Evolutionary conservation across 2,797 vertebrate genomes (phyloP), one percentile per base, ranked within the genome.

Genomic region (Poecilia gillii): DNA sequence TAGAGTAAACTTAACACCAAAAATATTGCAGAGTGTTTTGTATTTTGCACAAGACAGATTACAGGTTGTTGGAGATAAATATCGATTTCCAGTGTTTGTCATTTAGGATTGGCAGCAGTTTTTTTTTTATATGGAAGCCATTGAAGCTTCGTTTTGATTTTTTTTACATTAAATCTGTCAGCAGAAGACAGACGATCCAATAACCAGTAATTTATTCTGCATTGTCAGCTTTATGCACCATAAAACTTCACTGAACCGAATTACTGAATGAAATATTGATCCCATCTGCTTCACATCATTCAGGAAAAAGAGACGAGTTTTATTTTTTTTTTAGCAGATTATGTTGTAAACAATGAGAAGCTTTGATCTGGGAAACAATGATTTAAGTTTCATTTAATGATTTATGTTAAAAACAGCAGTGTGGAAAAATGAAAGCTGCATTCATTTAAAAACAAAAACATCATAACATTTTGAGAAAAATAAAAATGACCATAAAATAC

Each of bases 231-330:
- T 59, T 31, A 14, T n/a, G 70, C 74, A 81, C 83, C 49, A 53
- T 75, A 74, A 83, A 82, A 75, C 46, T 86, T 92, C 89, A 92
- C 83, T 91, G 55, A 86, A 92, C 85, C 90, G 46, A 88, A 84
- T 16, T 62, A 18, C 20, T 78, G 7, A 20, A 75, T 59, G 9
- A 59, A 31, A 31, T 14, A 59, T 57, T 5, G 12, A 57, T 57
- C 55, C 25, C 9, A 12, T 57, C 55, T n/a, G n/a, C 25, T n/a
- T 57, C 55, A 57, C n/a, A 28, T 57, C 55, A n/a, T 31, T 59
- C n/a, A 31, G 28, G 55, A 57, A 13, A 23, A 20, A 51, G 2
- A 51, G 20, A 51, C 16, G 6, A 55, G 23, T 25, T 53, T 25
- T 11, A 0, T 55, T 55, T 47, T 82, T 47, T 82, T 9, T 76